phyloP scores from a whole-genome alignment of 2,888 invertebrate genomes.

The Eilema caniola region DNA sequence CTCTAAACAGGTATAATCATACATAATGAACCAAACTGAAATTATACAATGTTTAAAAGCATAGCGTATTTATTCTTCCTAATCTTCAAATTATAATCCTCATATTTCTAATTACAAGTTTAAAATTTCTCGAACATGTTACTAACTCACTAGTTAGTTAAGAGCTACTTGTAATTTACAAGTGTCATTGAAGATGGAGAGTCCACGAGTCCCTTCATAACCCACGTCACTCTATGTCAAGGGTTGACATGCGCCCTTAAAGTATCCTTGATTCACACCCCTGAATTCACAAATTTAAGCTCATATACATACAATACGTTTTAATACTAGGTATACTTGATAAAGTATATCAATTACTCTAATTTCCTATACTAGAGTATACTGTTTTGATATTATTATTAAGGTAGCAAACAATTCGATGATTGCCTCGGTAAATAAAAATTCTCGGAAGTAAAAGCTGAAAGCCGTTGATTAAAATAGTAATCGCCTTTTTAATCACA shows the following conservation, averaged over 20 bases:
- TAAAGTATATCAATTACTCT: neutral
- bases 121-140: slow-evolving; percentile 9
- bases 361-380: neutral
- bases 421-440: neutral
- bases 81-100: neutral
- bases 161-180: slow-evolving; percentile 42
- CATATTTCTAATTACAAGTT: slow-evolving; percentile 4
- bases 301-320: neutral
- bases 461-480: neutral
- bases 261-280: neutral
- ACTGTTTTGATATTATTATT: neutral
- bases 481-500: neutral
- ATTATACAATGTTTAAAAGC: neutral
- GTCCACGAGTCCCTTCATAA: slow-evolving; percentile 36
- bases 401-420: neutral
- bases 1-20: neutral
- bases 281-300: neutral
- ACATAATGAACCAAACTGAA: neutral
- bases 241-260: slow-evolving; percentile 29
- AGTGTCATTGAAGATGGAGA: slow-evolving; percentile 43
- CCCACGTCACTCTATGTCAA: slow-evolving; percentile 39
- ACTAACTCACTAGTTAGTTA: slow-evolving; percentile 41
- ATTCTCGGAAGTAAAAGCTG: neutral
- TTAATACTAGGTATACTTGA: no score
- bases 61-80: neutral